Evolutionary conservation across 2,888 invertebrate species (phyloP).

Genomic region (Drosophila kanekoi): DNA sequence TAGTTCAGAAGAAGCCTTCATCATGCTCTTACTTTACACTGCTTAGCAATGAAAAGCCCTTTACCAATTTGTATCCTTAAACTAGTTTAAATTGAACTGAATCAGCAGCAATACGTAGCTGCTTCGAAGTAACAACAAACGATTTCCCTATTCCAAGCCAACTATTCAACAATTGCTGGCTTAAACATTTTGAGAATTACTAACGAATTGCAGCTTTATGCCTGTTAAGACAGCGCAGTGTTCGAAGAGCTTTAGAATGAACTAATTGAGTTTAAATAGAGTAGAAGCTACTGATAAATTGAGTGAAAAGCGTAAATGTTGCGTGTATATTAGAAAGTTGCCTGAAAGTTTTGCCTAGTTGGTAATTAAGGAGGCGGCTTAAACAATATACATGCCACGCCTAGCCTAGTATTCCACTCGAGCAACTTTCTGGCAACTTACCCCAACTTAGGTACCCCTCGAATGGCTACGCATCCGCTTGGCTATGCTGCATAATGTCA

Average conservation of each 20-base stretch:
- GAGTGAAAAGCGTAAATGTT: conserved; percentile 7
- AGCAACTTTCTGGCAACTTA: conserved; percentile 29
- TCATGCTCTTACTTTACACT: too few species aligned
- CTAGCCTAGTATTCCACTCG: conserved; percentile 17
- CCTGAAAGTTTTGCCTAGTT: conserved; percentile 8
- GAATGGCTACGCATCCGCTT: conserved; percentile 24
- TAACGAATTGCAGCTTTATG: neutral
- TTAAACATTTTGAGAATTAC: neutral
- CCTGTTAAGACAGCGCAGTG: too few species aligned
- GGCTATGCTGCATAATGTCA: conserved; percentile 45
- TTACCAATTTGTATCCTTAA: too few species aligned
- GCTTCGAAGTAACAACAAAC: neutral
- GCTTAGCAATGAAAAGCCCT: too few species aligned
- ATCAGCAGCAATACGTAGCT: neutral
- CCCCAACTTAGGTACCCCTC: neutral
- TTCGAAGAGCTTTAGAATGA: neutral
- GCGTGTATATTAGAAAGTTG: conserved; percentile 9
- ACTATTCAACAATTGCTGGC: neutral
- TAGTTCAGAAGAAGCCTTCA: too few species aligned
- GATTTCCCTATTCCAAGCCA: neutral
- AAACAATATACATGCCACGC: conserved; percentile 16
- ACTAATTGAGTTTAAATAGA: conserved; percentile 1
- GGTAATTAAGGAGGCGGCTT: conserved; percentile 1
- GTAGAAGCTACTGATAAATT: conserved; percentile 7
- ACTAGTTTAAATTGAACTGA: neutral